Conservation (phyloP, 2,888 invertebrate genomes). For the Cheilosia vernalis region DNA sequence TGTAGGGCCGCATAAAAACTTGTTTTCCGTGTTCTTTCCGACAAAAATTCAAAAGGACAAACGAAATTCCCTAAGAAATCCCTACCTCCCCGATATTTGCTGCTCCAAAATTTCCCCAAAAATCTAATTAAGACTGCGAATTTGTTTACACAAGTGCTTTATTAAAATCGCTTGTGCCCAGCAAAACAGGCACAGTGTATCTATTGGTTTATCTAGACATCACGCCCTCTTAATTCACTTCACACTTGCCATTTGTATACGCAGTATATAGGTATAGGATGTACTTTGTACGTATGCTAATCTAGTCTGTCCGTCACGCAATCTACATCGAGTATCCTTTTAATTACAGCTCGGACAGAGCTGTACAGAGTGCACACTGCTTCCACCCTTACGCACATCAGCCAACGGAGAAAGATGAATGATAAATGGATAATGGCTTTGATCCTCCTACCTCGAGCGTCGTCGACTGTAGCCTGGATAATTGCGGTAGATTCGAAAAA, state of each 20-base stretch:
- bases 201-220: conserved; percentile 30
- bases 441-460: conserved; percentile 38
- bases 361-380: neutral
- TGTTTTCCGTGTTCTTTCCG: conserved; percentile 53
- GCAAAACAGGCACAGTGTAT: neutral
- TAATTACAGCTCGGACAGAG: conserved; percentile 58
- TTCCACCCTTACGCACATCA: conserved; percentile 66
- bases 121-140: conserved; percentile 69
- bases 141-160: conserved; percentile 36
- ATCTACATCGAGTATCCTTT: conserved; percentile 65
- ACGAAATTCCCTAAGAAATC: conserved; percentile 1
- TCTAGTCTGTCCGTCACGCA: conserved; percentile 64
- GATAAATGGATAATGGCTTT: conserved; percentile 71
- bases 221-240: conserved; percentile 71
- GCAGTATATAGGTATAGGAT: neutral
- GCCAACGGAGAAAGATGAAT: conserved; percentile 51
- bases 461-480: conserved; percentile 32
- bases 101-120: conserved; percentile 3
- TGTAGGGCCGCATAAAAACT: conserved; percentile 41
- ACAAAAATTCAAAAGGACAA: conserved; percentile 53
- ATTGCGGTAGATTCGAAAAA: conserved; percentile 63
- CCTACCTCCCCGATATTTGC: neutral
- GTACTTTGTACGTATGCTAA: conserved; percentile 27
- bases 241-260: conserved; percentile 44
- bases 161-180: conserved; percentile 29